Conservation (phyloP, 2,888 invertebrate species). For the Spilarctia lutea region DNA sequence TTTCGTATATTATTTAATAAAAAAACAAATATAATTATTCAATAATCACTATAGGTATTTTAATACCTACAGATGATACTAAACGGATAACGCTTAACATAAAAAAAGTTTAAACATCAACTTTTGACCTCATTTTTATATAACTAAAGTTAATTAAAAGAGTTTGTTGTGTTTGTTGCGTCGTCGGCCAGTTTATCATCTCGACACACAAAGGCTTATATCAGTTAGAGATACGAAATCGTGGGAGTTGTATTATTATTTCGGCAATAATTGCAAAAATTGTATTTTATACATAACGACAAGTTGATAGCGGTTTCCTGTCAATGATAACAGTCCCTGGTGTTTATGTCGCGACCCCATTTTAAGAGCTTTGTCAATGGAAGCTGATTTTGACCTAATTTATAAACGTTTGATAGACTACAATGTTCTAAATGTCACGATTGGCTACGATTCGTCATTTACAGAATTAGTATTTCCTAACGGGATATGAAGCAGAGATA, state of each 20-base stretch:
- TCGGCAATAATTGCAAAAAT: constrained; percentile 86
- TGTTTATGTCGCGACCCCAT: constrained; percentile 79
- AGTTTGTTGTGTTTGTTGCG: constrained; percentile 37
- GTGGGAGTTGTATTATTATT: constrained; percentile 80
- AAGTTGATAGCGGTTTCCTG: constrained; percentile 84
- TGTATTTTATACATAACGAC: constrained; percentile 82
- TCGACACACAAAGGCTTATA: constrained; percentile 49
- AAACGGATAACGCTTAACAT: constrained; percentile 8
- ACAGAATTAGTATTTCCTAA: constrained; percentile 48
- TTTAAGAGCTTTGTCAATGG: constrained; percentile 81
- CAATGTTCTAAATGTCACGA: constrained; percentile 60
- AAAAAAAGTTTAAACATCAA: constrained; percentile 18
- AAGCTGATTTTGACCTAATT: constrained; percentile 85
- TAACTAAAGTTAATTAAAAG: constrained; percentile 29
- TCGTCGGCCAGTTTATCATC: constrained; percentile 45
- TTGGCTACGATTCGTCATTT: constrained; percentile 46
- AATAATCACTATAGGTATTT: background rate
- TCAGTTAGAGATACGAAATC: constrained; percentile 61
- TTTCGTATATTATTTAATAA: background rate
- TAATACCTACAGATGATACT: background rate
- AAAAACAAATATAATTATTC: background rate
- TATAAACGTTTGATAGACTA: constrained; percentile 57
- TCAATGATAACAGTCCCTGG: constrained; percentile 74
- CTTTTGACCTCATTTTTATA: constrained; percentile 24
- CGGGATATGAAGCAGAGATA: constrained; percentile 51